phyloP scores from a whole-genome alignment of 2,888 invertebrate genomes.

The Macropis europaea region DNA sequence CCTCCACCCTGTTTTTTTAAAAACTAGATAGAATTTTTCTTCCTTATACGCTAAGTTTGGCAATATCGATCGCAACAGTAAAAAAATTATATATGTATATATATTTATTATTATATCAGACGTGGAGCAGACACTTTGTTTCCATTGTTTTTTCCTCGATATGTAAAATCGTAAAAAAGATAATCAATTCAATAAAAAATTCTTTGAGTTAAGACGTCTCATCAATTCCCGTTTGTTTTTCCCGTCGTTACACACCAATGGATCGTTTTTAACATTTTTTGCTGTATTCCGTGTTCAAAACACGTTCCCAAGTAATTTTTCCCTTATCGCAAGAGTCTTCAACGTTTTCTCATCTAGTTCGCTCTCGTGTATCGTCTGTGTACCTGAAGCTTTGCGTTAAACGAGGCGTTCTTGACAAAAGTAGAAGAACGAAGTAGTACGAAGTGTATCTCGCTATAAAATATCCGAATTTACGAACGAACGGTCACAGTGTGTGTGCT shows the following conservation, averaged over 20 bases:
- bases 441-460: constrained; percentile 48
- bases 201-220: constrained; percentile 33
- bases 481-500: constrained; percentile 43
- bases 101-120: constrained; percentile 44
- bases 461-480: constrained; percentile 43
- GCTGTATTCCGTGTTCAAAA: constrained; percentile 31
- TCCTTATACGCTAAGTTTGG: constrained; percentile 54
- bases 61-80: constrained; percentile 53
- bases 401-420: constrained; percentile 37
- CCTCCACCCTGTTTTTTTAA: constrained; percentile 5
- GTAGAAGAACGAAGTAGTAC: constrained; percentile 40
- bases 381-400: constrained; percentile 29
- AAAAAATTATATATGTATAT: constrained; percentile 54
- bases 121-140: constrained; percentile 47
- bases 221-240: constrained; percentile 35
- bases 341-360: neutral
- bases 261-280: neutral
- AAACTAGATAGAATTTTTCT: constrained; percentile 45
- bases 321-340: neutral
- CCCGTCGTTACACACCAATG: neutral
- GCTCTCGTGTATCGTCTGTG: constrained; percentile 13
- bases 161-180: constrained; percentile 57
- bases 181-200: constrained; percentile 52
- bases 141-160: constrained; percentile 43
- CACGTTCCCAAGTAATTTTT: too few species aligned